A percentile compares a stretch with the other conserved stretches of the same genome.
Conservation (phyloP, 1,140 invertebrate species). For the Geopemphigus sp. region DNA sequence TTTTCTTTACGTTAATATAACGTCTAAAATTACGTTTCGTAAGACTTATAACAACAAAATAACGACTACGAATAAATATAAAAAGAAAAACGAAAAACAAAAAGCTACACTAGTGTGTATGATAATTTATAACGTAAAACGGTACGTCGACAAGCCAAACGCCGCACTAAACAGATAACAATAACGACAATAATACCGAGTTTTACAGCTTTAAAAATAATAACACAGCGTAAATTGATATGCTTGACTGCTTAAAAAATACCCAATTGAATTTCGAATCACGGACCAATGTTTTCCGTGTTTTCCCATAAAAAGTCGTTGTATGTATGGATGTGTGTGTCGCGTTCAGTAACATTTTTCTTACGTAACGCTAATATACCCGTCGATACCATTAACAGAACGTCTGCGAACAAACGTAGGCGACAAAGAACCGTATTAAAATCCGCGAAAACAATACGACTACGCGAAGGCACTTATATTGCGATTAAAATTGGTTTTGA, state of each 20-base stretch:
- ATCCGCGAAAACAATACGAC: conserved; percentile 1
- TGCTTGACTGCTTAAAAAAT: conserved; percentile 45
- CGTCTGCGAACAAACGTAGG: not conserved
- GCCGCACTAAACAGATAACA: not conserved
- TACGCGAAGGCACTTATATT: conserved; percentile 28
- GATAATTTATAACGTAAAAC: not conserved
- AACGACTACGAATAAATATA: not conserved
- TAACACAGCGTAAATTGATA: conserved; percentile 48
- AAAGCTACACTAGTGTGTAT: not conserved
- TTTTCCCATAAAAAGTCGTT: conserved; percentile 14
- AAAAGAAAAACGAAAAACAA: not conserved
- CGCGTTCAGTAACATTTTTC: too few species aligned
- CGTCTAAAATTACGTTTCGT: too few species aligned
- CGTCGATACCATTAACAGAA: conserved; percentile 6
- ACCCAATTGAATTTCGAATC: conserved; percentile 17
- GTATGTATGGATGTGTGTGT: too few species aligned
- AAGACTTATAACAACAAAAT: too few species aligned
- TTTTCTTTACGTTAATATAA: too few species aligned
- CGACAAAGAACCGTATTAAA: not conserved
- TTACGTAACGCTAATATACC: not conserved
- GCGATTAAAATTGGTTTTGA: not conserved
- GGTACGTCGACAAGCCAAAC: not conserved
- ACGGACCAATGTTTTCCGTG: not conserved
- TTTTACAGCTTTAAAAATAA: conserved; percentile 43
- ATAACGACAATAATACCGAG: not conserved